These are phyloP conservation scores for Lamprologus sp. DNA, from an alignment of 2,113 vertebrate genomes.

Conservation along the genomic window DNA sequence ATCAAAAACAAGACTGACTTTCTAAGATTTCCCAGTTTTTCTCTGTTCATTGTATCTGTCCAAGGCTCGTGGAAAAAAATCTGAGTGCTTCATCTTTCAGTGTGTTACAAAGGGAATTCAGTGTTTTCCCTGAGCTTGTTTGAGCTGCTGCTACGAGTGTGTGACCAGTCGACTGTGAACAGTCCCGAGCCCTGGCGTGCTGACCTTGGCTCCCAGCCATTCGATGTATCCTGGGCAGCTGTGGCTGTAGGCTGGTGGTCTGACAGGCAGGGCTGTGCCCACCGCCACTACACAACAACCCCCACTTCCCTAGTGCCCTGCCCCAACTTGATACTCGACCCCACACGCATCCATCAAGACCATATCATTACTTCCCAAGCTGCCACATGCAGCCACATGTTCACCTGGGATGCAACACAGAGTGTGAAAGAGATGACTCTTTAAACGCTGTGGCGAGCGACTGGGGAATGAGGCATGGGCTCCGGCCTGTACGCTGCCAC, in stretches of 20 bases:
- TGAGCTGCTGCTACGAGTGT: constrained; percentile 49
- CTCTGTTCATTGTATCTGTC: neutral
- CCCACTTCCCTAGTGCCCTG: constrained; percentile 53
- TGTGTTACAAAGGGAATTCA: constrained; percentile 38
- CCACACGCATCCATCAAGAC: constrained; percentile 65
- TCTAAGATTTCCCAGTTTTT: neutral
- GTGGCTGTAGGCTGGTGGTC: constrained; percentile 62
- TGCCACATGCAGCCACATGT: constrained; percentile 63
- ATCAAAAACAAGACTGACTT: neutral
- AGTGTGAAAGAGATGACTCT: constrained; percentile 44
- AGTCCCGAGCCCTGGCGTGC: constrained; percentile 51
- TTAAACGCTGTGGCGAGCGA: constrained; percentile 48
- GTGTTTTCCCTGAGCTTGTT: constrained; percentile 56
- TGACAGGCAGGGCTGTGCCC: constrained; percentile 70
- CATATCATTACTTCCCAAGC: constrained; percentile 66
- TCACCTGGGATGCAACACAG: constrained; percentile 64
- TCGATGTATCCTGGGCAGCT: constrained; percentile 67
- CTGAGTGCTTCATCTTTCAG: constrained; percentile 4
- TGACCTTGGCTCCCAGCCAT: constrained; percentile 78
- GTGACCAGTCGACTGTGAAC: constrained; percentile 71
- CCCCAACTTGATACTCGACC: constrained; percentile 60
- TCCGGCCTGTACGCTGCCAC: constrained; percentile 62
- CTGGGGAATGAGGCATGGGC: constrained; percentile 30
- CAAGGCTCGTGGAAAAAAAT: neutral
- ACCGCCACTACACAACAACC: constrained; percentile 59